Evolutionary conservation across 2,113 vertebrate genomes (phyloP).

Genomic region (Eclectus roratus): DNA sequence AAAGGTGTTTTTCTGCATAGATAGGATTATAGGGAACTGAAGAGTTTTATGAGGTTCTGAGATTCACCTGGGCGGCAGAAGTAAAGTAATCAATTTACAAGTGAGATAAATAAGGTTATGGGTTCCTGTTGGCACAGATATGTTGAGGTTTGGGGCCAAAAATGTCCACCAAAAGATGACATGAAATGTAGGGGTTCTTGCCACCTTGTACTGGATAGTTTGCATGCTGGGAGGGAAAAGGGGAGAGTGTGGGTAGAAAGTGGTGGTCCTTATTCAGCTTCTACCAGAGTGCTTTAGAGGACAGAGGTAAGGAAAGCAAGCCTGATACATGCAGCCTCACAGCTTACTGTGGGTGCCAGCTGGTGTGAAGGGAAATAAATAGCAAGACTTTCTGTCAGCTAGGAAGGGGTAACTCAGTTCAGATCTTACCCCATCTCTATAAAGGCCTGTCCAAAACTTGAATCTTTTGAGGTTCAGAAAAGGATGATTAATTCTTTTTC

Average conservation of each 20-base stretch:
- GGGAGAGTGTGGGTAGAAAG: neutral
- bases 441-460: slow-evolving; percentile 6
- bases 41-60: neutral
- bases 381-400: neutral
- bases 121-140: neutral
- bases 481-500: slow-evolving; percentile 18
- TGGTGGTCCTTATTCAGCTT: neutral
- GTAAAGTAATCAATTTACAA: neutral
- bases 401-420: slow-evolving; percentile 2
- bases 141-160: neutral
- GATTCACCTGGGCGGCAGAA: neutral
- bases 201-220: neutral
- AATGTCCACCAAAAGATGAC: neutral
- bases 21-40: neutral
- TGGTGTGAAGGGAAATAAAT: neutral
- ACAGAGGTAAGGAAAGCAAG: neutral
- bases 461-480: slow-evolving; percentile 43
- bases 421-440: neutral
- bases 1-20: neutral
- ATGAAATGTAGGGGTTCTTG: neutral
- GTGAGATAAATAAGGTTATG: neutral
- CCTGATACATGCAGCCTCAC: neutral
- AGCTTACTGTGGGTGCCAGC: neutral
- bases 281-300: neutral
- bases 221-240: neutral